Percentiles rank a stretch among this genome's conserved stretches.
These are phyloP conservation scores for Cheilosia impressa DNA, from an alignment of 2,888 invertebrate species.

Conservation along the genomic window DNA sequence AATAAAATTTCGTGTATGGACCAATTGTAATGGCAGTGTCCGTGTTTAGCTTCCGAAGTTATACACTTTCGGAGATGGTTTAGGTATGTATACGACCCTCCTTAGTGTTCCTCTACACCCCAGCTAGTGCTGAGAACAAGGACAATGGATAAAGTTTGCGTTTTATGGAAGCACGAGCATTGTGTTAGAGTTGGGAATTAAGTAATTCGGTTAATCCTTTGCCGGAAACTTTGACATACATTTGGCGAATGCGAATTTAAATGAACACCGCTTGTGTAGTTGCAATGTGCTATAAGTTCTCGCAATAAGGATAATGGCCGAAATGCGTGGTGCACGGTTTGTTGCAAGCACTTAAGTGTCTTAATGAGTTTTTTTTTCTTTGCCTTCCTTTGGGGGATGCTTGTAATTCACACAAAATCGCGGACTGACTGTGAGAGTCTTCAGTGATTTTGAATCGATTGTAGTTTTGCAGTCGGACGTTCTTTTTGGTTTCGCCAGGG, in stretches of 20 bases:
- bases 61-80: slow-evolving; percentile 36
- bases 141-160: slow-evolving; percentile 46
- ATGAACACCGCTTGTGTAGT: slow-evolving; percentile 51
- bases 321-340: slow-evolving; percentile 43
- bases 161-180: slow-evolving; percentile 57
- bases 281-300: slow-evolving; percentile 19
- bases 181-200: slow-evolving; percentile 57
- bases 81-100: slow-evolving; percentile 32
- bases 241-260: slow-evolving; percentile 68
- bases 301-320: slow-evolving; percentile 12
- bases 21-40: slow-evolving; percentile 53
- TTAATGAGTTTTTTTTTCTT: slow-evolving; percentile 1
- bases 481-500: no score
- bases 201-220: slow-evolving; percentile 71
- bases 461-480: not conserved
- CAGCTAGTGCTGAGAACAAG: slow-evolving; percentile 13
- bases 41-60: slow-evolving; percentile 57
- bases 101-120: slow-evolving; percentile 17
- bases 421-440: slow-evolving; percentile 8
- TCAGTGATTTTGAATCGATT: slow-evolving; percentile 9
- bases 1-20: slow-evolving; percentile 66
- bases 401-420: slow-evolving; percentile 41
- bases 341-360: slow-evolving; percentile 34
- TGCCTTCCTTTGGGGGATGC: not conserved
- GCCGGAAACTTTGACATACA: slow-evolving; percentile 68